phyloP scores from a whole-genome alignment of 1,140 invertebrate species.

The Acyrthosiphon pisum region DNA sequence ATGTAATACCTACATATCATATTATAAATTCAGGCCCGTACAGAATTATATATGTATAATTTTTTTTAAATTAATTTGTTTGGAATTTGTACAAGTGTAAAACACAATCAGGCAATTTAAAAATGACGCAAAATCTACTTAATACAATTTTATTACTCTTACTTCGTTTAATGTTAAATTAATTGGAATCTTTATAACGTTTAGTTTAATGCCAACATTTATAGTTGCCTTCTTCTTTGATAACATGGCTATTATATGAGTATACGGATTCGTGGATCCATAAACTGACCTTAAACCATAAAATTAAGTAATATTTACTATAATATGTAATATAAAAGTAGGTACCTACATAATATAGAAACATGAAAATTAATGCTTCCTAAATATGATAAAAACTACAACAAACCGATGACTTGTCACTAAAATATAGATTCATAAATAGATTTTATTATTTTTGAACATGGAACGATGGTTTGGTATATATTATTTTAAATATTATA shows the following conservation, averaged over 20 bases:
- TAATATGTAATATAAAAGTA: background rate
- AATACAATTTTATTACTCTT: background rate
- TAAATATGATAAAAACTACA: background rate
- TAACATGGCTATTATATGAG: constrained; percentile 2
- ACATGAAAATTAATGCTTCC: background rate
- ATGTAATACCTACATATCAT: background rate
- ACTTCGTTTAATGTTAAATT: constrained; percentile 30
- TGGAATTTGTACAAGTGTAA: background rate
- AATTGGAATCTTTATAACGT: background rate
- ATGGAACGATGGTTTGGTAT: too few species aligned
- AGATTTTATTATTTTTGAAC: too few species aligned
- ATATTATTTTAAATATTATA: background rate
- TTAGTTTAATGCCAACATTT: background rate
- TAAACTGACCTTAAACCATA: constrained; percentile 9
- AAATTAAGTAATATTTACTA: background rate
- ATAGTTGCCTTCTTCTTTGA: background rate
- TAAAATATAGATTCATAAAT: background rate
- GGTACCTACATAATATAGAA: too few species aligned
- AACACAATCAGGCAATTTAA: background rate
- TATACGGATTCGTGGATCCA: constrained; percentile 15
- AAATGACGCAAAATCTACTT: background rate
- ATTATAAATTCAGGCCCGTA: too few species aligned
- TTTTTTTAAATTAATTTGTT: background rate
- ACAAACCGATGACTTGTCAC: background rate
- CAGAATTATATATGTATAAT: background rate